A percentile compares a stretch with the other conserved stretches of the same genome.
phyloP scores from a whole-genome alignment of 2,113 vertebrate species.

The Chiloscyllium plagiosum region DNA sequence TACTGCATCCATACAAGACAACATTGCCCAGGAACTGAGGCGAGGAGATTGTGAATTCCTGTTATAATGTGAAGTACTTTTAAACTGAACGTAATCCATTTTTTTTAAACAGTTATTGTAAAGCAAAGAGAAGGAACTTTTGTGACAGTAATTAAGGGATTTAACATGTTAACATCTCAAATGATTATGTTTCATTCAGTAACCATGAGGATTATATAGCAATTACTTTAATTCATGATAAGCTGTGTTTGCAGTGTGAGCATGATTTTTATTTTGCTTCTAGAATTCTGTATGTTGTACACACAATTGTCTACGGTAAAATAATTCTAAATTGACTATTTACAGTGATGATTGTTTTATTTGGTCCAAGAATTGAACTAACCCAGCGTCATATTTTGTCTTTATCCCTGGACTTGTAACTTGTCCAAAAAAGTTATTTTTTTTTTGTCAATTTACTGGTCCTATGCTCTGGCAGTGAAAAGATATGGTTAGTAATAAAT shows the following conservation, averaged over 20 bases:
- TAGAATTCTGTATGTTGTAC: neutral
- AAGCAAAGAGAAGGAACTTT: neutral
- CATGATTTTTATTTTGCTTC: neutral
- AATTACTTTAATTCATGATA: neutral
- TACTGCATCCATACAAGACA: constrained; percentile 35
- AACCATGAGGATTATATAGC: neutral
- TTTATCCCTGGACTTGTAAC: neutral
- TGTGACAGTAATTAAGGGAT: neutral
- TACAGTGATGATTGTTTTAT: neutral
- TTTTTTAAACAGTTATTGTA: neutral
- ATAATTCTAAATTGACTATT: neutral
- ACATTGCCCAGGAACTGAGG: constrained; percentile 28
- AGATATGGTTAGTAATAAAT: neutral
- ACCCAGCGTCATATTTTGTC: neutral
- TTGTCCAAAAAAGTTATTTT: neutral
- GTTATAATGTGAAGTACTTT: neutral
- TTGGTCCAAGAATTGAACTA: neutral
- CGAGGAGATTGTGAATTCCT: constrained; percentile 7
- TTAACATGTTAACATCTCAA: neutral
- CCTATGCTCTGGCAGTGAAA: neutral
- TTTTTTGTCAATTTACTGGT: neutral
- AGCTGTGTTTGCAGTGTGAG: neutral
- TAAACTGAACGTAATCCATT: neutral
- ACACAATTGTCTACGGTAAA: neutral
- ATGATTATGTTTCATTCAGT: neutral